Percentiles rank a stretch among this genome's conserved stretches.
phyloP scores from a whole-genome alignment of 2,113 vertebrate genomes.

The Charadrius vociferus region DNA sequence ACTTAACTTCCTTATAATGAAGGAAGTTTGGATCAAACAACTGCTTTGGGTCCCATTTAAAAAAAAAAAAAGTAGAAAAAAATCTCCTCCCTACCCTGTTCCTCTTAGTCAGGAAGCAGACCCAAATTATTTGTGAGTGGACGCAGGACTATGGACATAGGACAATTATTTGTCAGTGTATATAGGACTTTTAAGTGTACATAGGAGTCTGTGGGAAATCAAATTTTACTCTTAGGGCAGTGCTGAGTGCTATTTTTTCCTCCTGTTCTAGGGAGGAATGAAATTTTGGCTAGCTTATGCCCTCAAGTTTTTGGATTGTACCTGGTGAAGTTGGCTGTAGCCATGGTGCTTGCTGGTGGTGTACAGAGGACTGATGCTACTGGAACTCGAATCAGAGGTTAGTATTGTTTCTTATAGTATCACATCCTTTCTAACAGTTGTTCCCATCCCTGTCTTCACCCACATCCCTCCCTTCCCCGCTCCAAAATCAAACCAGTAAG shows the following conservation, averaged over 20 bases:
- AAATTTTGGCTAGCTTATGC: constrained; percentile 92
- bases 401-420: constrained; percentile 35
- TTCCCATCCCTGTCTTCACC: not conserved
- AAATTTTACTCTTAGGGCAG: not conserved
- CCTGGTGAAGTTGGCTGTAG: constrained; percentile 92
- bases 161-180: not conserved
- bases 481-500: not conserved
- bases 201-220: not conserved
- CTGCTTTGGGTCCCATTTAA: not conserved
- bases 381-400: constrained; percentile 91
- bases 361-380: constrained; percentile 92
- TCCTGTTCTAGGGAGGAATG: constrained; percentile 85
- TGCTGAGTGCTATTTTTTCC: constrained; percentile 3
- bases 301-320: constrained; percentile 97
- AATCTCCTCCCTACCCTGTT: not conserved
- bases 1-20: not conserved
- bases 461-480: not conserved
- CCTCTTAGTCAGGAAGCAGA: not conserved
- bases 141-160: not conserved
- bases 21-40: not conserved
- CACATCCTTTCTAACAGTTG: not conserved
- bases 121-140: not conserved
- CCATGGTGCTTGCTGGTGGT: constrained; percentile 93
- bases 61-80: not conserved
- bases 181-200: not conserved